Evolutionary conservation across 2,888 invertebrate species (phyloP), one percentile per base, ranked within the genome.

Genomic region (Plagiodera versicolora): DNA sequence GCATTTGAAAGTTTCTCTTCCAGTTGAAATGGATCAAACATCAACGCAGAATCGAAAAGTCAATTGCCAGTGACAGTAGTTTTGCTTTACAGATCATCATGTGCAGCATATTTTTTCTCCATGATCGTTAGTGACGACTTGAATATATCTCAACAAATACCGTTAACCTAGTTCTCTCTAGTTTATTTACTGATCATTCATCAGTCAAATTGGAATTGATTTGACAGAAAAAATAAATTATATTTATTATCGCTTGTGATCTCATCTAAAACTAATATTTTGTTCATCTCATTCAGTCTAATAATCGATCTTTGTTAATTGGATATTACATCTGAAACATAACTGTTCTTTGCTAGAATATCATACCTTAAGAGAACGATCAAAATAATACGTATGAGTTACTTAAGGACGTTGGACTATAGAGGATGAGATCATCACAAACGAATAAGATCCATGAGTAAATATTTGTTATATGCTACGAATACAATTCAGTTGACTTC

Each of bases 301-400:
- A 56, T 58, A 58, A 56, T 58, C 60, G 64, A 64, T 64, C 60
- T 58, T 50, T 57, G 58, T 61, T 64, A 58, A 61, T 60, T 58
- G 58, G 58, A 52, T 56, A 59, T 55, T 61, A 56, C 32, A 59
- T 56, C 45, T 61, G 30, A 50, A 58, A 64, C 55, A 55, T 64
- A 64, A 64, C 64, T 61, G 64, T 64, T 61, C 56, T 46, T 61
- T 39, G 47, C 53, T 49, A 45, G 46, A 54, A 61, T 60, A 61
- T 20, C 51, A 55, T 60, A 14, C 39, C 39, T 39, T 39, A n/a
- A 39, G 14, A 39, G 39, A 39, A 10, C 14, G 39, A 39, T 32
- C 32, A 9, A 32, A 32, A 32, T 32, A 32, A 24, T 5, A 6
- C 6, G 24, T 24, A 24, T 24, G 24, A 5, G 24, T 24, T 24